phyloP scores from a whole-genome alignment of 2,888 invertebrate genomes.

The Alloscopus bannaensis region DNA sequence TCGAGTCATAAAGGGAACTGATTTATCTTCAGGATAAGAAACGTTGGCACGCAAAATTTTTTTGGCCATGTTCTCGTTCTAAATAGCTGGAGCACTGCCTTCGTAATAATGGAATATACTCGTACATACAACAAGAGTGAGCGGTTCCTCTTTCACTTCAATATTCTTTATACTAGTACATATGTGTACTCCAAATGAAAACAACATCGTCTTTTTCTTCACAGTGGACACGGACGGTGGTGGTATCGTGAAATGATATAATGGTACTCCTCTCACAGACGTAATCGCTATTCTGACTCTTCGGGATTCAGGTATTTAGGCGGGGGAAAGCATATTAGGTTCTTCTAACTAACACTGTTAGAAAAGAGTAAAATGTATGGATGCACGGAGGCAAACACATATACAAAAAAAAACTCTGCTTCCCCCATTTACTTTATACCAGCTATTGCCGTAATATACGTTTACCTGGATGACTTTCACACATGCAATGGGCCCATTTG shows the following conservation, averaged over 20 bases:
- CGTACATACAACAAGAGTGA: too few species aligned
- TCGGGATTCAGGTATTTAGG: conserved; percentile 60
- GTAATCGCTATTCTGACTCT: conserved; percentile 53
- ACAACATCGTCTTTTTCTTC: conserved; percentile 51
- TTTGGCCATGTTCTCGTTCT: conserved; percentile 57
- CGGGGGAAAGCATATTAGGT: conserved; percentile 47
- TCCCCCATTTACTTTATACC: conserved; percentile 50
- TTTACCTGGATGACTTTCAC: conserved; percentile 67
- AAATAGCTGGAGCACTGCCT: conserved; percentile 54
- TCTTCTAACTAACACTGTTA: neutral
- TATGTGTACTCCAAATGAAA: conserved; percentile 39
- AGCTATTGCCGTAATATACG: conserved; percentile 35
- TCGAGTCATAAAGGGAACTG: conserved; percentile 64
- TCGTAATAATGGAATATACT: conserved; percentile 46
- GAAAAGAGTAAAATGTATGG: neutral
- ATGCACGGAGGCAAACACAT: neutral
- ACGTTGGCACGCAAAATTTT: conserved; percentile 70
- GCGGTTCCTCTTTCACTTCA: conserved; percentile 50
- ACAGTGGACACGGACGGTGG: conserved; percentile 27
- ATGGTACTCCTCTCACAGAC: conserved; percentile 54
- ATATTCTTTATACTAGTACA: too few species aligned
- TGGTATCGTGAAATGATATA: conserved; percentile 64
- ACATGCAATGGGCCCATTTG: conserved; percentile 71
- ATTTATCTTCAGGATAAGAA: conserved; percentile 72
- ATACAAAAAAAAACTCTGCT: conserved; percentile 18